Evolutionary conservation across 2,113 vertebrate species (phyloP).

Genomic region (Ciconia boyciana): DNA sequence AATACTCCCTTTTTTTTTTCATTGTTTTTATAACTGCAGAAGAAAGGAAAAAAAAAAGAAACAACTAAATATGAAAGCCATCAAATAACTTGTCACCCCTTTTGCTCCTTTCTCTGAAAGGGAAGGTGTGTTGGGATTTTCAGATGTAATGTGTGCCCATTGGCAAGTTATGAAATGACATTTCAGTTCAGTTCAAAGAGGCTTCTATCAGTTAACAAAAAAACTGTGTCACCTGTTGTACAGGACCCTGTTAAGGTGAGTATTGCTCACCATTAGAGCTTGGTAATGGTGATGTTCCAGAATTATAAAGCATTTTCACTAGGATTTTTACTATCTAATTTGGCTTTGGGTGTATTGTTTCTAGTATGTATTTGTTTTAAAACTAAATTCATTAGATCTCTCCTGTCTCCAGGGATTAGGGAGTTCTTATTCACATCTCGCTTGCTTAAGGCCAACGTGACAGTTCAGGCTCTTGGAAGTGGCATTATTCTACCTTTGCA

Average conservation of each 20-base stretch:
- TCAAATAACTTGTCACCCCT: neutral
- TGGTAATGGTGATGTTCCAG: neutral
- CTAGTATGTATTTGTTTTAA: neutral
- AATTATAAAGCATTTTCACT: neutral
- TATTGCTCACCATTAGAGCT: neutral
- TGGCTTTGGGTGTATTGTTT: neutral
- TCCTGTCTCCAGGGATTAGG: neutral
- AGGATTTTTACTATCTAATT: neutral
- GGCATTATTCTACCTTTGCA: neutral
- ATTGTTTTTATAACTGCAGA: neutral
- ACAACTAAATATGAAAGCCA: neutral
- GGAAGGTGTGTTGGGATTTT: neutral
- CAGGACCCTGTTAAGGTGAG: neutral
- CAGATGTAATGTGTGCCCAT: neutral
- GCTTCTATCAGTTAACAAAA: neutral
- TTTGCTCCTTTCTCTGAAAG: neutral
- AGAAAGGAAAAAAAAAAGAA: neutral
- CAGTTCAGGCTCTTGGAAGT: neutral
- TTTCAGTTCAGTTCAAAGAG: neutral
- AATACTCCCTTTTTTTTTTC: neutral
- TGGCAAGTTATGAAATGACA: neutral
- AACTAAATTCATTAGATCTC: neutral
- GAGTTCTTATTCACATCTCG: neutral
- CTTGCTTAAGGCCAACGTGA: neutral
- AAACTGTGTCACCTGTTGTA: neutral